Base-by-base conservation (phyloP, 2,113 vertebrate species). In the Dryoscopus gambensis region DNA sequence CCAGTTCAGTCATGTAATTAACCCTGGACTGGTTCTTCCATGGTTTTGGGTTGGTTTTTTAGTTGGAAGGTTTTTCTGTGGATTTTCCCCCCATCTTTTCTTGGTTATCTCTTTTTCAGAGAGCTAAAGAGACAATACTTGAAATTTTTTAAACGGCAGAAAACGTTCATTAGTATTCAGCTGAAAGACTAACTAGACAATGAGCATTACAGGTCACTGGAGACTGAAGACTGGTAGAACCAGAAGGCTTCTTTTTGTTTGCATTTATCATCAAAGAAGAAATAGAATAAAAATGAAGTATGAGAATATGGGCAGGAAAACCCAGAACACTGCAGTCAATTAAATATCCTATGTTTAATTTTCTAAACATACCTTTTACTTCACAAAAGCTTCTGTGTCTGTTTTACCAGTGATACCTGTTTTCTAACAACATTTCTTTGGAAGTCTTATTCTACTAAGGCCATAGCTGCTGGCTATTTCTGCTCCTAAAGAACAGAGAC, bases 21-120 rank as follows among this genome's bases (percentile, higher is more conserved):
- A 78, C 6, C 7, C 23, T 57, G 37, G 28, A 17, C 5, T 20
- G 12, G 1, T 15, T 87, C 37, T 81, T 78, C 21, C 18, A 10
- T 33, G 5, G 0, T 40, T 76, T 46, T 40, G 17, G 11, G 7
- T 40, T 53, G 20, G 1, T 39, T 46, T 37, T 82, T 18, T 25
- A 24, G 13, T 17, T 24, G 6, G 8, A n/a, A 9, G 8, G 0
- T 0, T 8, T 35, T 57, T 42, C 17, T 12, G 22, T 37, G 39
- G 15, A 33, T 35, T 57, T 1, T 4, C 3, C 22, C 3, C 22
- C 2, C 6, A 3, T 27, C 4, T 67, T 60, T 78, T 55, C 20
- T 55, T 50, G 16, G 5, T 55, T 89, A 19, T 62, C 9, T 77
- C 16, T 42, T 62, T 64, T 20, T 74, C 39, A 55, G 46, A 21